Evolutionary conservation across 1,140 invertebrate genomes (phyloP).

Genomic region (Doryteuthis pealeii): DNA sequence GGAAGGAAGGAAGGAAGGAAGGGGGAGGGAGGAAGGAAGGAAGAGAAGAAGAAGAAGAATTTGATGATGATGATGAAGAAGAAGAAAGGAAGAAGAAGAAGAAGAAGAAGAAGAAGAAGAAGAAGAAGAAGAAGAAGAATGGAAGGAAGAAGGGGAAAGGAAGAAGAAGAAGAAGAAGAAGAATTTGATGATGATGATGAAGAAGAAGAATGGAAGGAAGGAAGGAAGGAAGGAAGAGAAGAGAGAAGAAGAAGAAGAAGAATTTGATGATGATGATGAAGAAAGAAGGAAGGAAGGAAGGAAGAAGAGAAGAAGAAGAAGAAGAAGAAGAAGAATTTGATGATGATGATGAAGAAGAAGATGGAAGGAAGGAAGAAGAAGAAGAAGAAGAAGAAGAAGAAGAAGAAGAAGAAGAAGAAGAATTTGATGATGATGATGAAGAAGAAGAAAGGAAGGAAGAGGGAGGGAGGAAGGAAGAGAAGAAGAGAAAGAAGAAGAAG

Average conservation of each 20-base stretch:
- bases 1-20: neutral
- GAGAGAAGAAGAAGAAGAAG: neutral
- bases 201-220: neutral
- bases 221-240: neutral
- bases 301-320: neutral
- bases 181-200: neutral
- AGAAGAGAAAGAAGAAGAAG: neutral
- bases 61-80: neutral
- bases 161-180: neutral
- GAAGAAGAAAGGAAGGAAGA: neutral
- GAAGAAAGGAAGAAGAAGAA: neutral
- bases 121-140: neutral
- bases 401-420: slow-evolving; percentile 1
- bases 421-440: neutral
- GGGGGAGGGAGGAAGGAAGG: neutral
- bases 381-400: no score
- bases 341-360: no score
- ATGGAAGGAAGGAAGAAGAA: neutral
- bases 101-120: neutral
- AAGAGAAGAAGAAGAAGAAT: neutral
- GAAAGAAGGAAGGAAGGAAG: neutral
- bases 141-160: neutral
- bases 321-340: neutral
- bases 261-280: neutral
- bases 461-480: neutral